These are phyloP conservation scores for Axea sp. DNA, from an alignment of 2,888 invertebrate genomes.

Conservation along the genomic window DNA sequence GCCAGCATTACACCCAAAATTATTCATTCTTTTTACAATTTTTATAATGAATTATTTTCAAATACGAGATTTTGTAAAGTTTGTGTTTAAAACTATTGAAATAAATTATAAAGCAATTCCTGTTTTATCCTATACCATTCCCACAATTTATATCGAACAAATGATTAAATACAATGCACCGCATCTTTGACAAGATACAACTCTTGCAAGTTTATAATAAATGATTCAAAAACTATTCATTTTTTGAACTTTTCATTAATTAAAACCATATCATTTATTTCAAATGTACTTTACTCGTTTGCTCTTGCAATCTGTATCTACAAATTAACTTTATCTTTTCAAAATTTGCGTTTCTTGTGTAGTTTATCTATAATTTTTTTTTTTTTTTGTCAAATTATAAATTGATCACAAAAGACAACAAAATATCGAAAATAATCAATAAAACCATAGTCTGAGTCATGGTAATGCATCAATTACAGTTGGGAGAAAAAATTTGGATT, in stretches of 20 bases:
- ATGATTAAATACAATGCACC: conserved; percentile 7
- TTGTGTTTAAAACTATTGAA: too few species aligned
- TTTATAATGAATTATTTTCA: too few species aligned
- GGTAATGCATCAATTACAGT: conserved; percentile 73
- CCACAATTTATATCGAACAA: conserved; percentile 7
- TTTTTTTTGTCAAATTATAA: too few species aligned
- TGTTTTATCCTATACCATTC: neutral
- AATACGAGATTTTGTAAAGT: too few species aligned
- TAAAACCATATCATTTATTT: conserved; percentile 17
- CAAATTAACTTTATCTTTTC: neutral
- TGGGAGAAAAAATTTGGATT: conserved; percentile 68
- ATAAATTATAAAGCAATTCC: neutral
- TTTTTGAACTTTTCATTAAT: conserved; percentile 25
- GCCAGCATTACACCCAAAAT: too few species aligned
- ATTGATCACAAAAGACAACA: too few species aligned
- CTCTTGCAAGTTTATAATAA: conserved; percentile 2
- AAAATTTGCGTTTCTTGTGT: neutral
- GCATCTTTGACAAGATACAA: conserved; percentile 10
- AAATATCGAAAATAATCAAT: too few species aligned
- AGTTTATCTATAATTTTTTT: too few species aligned
- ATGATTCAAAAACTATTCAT: conserved; percentile 17
- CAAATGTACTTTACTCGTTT: neutral
- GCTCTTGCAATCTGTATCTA: neutral
- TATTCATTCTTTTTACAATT: too few species aligned
- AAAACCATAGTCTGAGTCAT: too few species aligned